Conservation (phyloP, 2,888 invertebrate species). For the Peribatodes rhomboidaria region DNA sequence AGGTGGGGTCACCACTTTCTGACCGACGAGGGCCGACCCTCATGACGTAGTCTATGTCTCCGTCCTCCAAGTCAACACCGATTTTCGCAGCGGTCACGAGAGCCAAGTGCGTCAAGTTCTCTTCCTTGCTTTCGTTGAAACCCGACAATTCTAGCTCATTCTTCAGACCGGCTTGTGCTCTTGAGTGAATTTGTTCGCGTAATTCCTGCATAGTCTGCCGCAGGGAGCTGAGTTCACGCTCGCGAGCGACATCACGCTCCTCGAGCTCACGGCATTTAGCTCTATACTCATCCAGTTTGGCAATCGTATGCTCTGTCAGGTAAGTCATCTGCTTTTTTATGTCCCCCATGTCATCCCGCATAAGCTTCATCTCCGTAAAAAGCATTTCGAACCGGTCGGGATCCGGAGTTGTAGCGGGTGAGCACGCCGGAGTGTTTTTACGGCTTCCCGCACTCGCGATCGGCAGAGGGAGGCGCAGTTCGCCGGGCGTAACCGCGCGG, state of each 20-base stretch:
- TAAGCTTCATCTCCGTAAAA: not conserved
- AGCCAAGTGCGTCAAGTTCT: no score
- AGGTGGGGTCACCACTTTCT: no score
- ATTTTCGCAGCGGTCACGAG: no score
- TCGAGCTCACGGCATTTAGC: not conserved
- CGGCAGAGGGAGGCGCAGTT: not conserved
- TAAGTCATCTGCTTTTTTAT: slow-evolving; percentile 1
- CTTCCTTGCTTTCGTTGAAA: no score
- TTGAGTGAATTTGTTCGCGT: not conserved
- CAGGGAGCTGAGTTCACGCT: not conserved
- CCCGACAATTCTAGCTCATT: not conserved
- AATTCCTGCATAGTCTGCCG: not conserved
- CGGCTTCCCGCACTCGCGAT: not conserved
- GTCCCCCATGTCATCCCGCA: not conserved
- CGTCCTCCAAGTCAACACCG: no score
- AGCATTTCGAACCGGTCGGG: not conserved
- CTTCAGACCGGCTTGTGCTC: not conserved
- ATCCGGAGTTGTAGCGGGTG: not conserved
- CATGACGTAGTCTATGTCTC: no score
- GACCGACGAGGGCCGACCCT: no score
- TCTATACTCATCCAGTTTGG: not conserved
- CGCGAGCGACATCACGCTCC: not conserved
- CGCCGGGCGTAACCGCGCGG: not conserved
- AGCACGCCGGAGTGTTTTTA: not conserved
- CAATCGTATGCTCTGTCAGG: not conserved